Base-by-base conservation (phyloP, 2,797 vertebrate species). In the Morus bassanus region DNA sequence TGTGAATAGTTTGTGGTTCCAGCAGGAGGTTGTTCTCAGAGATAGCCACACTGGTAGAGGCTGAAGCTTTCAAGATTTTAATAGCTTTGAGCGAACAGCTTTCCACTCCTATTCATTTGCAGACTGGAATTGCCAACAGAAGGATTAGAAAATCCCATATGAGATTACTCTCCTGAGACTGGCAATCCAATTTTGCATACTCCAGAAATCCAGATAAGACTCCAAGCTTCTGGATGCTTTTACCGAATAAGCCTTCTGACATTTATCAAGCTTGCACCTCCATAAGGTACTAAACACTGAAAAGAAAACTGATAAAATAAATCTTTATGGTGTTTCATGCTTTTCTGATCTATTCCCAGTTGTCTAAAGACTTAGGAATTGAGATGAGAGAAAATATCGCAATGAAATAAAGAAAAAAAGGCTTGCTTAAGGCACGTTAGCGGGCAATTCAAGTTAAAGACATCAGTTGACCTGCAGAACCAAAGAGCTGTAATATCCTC, bases 181-280 rank as follows among this genome's bases (percentile, higher is more conserved):
- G 64, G 82, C 73, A 95, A 97, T 94, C 89, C 85, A 79, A 88
- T 96, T 96, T 89, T 95, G 54, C 89, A 86, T 84, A 59, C 65
- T 91, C 51, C 11, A 90, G 61, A 84, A 95, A 73, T 79, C 27
- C 78, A 85, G 93, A 92, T 94, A 94, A 96, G 30, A 41, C 54
- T 76, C 51, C 51, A 79, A 77, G 74, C 46, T 81, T 92, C 65
- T 67, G 87, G 37, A 73, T 37, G 46, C 50, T 88, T 93, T 95
- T 88, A 35, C 63, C 2, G 7, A 86, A 70, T 65, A 88, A 95
- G 69, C 33, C 22, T 12, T 83, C 54, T 79, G 76, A 60, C 69
- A 33, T 85, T 85, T 89, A 72, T 78, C 57, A 84, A 84, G 46
- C n/a, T 86, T 13, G 5, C 48, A 56, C 39, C 33, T 92, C 89